Evolutionary conservation across 2,113 vertebrate species (phyloP).

Genomic region (Progne subis): DNA sequence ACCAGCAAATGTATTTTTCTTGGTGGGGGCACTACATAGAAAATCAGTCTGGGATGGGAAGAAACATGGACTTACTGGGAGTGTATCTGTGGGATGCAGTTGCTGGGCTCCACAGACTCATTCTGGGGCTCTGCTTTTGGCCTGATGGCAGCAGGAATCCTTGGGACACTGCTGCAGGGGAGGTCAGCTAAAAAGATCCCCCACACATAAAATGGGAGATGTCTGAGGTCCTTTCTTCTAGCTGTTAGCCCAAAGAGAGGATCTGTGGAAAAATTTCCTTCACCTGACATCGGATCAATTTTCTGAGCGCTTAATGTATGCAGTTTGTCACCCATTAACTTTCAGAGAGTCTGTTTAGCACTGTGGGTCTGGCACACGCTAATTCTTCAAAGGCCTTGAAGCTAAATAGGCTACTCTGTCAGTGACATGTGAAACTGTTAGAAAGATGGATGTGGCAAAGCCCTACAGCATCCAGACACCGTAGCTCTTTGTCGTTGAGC

Average conservation of each 20-base stretch:
- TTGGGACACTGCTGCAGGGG: neutral
- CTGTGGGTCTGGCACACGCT: neutral
- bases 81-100: neutral
- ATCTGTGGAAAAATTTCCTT: neutral
- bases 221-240: neutral
- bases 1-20: neutral
- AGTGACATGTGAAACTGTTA: conserved; percentile 1
- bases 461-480: neutral
- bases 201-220: neutral
- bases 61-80: neutral
- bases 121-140: neutral
- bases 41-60: neutral
- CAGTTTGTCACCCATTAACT: conserved; percentile 28
- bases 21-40: neutral
- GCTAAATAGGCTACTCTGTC: conserved; percentile 38
- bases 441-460: neutral
- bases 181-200: neutral
- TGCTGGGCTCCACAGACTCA: neutral
- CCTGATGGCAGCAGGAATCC: neutral
- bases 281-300: neutral
- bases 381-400: conserved; percentile 49
- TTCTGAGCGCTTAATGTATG: neutral
- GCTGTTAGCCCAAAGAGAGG: neutral
- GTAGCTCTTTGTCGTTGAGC: neutral
- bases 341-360: neutral